Evolutionary conservation across 2,113 vertebrate species (phyloP), one percentile per base, ranked within the genome.

Genomic region (Camelus bactrianus): DNA sequence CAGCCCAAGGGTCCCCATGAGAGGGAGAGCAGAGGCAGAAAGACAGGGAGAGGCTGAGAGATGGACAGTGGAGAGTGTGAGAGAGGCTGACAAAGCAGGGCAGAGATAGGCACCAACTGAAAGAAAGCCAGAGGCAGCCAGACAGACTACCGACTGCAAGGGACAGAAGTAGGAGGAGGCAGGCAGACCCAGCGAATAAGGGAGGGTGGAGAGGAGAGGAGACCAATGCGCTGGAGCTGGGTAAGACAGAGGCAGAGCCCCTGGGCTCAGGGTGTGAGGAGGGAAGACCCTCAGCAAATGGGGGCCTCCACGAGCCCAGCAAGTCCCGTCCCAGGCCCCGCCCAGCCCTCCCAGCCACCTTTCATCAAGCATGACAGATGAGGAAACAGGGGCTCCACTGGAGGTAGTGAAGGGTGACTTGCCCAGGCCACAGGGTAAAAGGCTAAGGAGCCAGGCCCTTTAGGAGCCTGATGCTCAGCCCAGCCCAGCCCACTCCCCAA

Each of bases 41-140:
- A 76, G 38, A 26, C 13, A 4, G 46, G 24, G 32, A n/a, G 69
- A 76, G 14, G 22, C 38, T 0, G 15, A 30, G 35, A 42, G 56
- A 22, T 0, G 6, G 52, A n/a, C 4, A 11, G 35, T 0, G 30
- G 50, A 32, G n/a, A 13, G 4, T 20, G 7, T 6, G 5, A n/a
- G 30, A 73, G 42, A 48, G 22, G 67, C 9, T 0, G 11, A 22
- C 26, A 2, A 30, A 54, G 52, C 56, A 58, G 60, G 60, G 62
- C 52, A 58, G n/a, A 67, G 11, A 2, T 3, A 50, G 26, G 88
- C 42, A 0, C 0, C 7, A 82, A 62, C 28, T 65, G 1, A 48
- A 19, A 64, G 91, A 77, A 46, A 67, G 30, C 56, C 67, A 48
- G 48, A 38, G 62, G 26, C 16, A 3, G n/a, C 30, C 24, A 24